A percentile compares a stretch with the other conserved stretches of the same genome.
Evolutionary conservation across 1,140 invertebrate genomes (phyloP).

Genomic region (Propsilocerus akamusi): DNA sequence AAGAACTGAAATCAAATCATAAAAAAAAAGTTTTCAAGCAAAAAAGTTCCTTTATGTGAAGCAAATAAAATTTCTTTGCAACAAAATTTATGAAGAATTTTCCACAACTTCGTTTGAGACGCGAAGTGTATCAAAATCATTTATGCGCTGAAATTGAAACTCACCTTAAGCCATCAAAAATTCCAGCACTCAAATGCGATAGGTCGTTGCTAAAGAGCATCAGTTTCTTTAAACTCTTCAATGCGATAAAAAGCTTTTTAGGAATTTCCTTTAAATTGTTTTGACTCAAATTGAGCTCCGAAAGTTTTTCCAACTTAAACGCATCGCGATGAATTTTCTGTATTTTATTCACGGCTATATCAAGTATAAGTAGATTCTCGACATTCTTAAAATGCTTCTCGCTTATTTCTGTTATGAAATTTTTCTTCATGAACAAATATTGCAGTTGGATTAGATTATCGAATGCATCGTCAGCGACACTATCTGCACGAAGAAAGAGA

Average conservation of each 20-base stretch:
- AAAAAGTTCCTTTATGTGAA: too few species aligned
- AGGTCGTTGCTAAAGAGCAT: constrained; percentile 40
- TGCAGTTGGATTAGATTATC: constrained; percentile 31
- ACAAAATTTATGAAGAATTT: too few species aligned
- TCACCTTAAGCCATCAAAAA: constrained; percentile 33
- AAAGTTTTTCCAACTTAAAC: constrained; percentile 28
- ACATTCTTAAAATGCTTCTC: constrained; percentile 33
- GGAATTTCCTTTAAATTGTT: constrained; percentile 33
- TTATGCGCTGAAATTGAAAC: too few species aligned
- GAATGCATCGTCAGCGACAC: constrained; percentile 32
- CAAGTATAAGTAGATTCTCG: constrained; percentile 29
- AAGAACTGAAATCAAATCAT: constrained; percentile 2
- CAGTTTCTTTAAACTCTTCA: constrained; percentile 29
- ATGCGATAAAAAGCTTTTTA: constrained; percentile 26
- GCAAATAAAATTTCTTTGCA: too few species aligned
- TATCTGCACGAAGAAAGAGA: constrained; percentile 9
- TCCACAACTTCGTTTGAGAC: too few species aligned
- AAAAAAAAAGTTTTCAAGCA: too few species aligned
- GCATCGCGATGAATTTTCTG: constrained; percentile 24
- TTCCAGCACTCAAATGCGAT: constrained; percentile 27
- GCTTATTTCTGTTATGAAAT: constrained; percentile 35
- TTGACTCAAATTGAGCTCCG: constrained; percentile 36
- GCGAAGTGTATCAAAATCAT: too few species aligned
- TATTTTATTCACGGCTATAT: constrained; percentile 37
- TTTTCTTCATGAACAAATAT: constrained; percentile 36